Percentiles rank a stretch among this genome's conserved stretches.
Conservation (phyloP, 1,140 invertebrate species). For the Hyles vespertilio region DNA sequence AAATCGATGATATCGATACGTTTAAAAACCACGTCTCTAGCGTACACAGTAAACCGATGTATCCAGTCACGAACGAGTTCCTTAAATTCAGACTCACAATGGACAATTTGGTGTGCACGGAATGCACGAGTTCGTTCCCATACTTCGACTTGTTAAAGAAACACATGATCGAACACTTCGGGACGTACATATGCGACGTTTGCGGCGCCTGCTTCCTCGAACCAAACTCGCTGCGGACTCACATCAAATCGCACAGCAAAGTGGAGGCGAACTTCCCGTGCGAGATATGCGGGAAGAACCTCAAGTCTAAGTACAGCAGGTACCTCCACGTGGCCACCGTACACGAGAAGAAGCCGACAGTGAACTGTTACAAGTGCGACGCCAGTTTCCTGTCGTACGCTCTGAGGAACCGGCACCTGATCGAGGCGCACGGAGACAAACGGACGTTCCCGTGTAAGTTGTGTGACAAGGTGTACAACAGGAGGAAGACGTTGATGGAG, state of each 20-base stretch:
- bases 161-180: slow-evolving; percentile 63
- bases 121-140: slow-evolving; percentile 39
- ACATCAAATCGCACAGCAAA: slow-evolving; percentile 54
- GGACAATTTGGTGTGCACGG: slow-evolving; percentile 33
- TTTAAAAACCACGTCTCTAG: slow-evolving; percentile 46
- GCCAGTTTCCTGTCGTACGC: slow-evolving; percentile 56
- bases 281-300: slow-evolving; percentile 58
- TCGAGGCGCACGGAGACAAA: slow-evolving; percentile 57
- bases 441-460: slow-evolving; percentile 57
- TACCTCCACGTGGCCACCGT: slow-evolving; percentile 53
- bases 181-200: slow-evolving; percentile 56
- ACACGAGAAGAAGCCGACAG: slow-evolving; percentile 57
- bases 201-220: slow-evolving; percentile 62
- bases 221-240: slow-evolving; percentile 43
- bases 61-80: slow-evolving; percentile 37
- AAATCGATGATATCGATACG: slow-evolving; percentile 50
- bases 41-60: slow-evolving; percentile 29
- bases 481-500: slow-evolving; percentile 61
- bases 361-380: slow-evolving; percentile 63
- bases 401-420: slow-evolving; percentile 51
- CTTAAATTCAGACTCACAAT: slow-evolving; percentile 36
- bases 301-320: slow-evolving; percentile 59
- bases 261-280: slow-evolving; percentile 53
- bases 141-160: slow-evolving; percentile 59
- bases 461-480: slow-evolving; percentile 63